Evolutionary conservation across 2,888 invertebrate species (phyloP), one percentile per base, ranked within the genome.

Genomic region (Adelphocoris suturalis): DNA sequence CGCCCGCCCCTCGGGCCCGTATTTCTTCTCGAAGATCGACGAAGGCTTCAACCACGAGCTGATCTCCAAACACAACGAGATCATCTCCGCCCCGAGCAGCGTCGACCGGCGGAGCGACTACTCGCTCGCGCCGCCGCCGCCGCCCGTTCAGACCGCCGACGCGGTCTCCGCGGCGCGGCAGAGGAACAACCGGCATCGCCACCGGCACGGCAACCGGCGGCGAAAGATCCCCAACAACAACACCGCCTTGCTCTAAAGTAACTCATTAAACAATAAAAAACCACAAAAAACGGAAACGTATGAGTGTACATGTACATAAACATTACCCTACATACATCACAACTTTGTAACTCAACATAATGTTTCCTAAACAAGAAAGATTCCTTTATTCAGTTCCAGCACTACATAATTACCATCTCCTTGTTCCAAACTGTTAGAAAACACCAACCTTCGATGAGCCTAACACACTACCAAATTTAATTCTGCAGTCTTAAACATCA

Each of bases 31-130:
- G 27, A 88, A 88, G 28, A 52, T 88, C 88, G 88, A 88, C 88
- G 78, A 88, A 57, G 80, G 55, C 4, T 78, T 88, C 87, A 87
- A 87, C 48, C 76, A 75, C 76, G 80, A 80, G 23, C n/a, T 46
- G 78, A 95, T 96, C 93, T 94, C 93, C 93, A 93, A 94, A 92
- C 96, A 96, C 94, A 96, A 96, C 93, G 93, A 92, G 91, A 93
- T 94, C 92, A 93, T 95, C 92, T 94, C 94, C 90, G 94, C 92
- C 5, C 91, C 86, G 28, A 52, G 48, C 47, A 52, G 82, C 82
- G 82, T 27, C 27, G 68, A 68, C 23, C 48, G 48, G 61, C 57
- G 28, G 61, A 55, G 57, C 37, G 55, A 85, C 28, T 57, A 37
- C 61, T 19, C 27, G 12, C 23, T 13, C 14, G 91, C 28, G 16